Base-by-base conservation (phyloP, 2,797 vertebrate genomes). In the Oophaga sylvatica region DNA sequence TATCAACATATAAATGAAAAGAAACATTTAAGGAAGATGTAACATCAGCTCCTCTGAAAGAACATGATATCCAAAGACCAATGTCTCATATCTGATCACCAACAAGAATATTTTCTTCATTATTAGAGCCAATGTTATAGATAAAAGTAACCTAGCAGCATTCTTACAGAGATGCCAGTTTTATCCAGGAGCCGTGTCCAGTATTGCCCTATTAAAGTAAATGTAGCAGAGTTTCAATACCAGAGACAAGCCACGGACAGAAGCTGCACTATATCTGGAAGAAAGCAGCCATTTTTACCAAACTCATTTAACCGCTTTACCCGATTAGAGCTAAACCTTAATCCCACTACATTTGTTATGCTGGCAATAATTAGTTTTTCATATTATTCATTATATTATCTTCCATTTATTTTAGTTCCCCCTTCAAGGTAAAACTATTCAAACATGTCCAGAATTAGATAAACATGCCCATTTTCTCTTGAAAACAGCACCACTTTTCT, bases 41-140 rank as follows among this genome's bases (percentile, higher is more conserved):
- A 91, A 92, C 90, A 90, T 90, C 71, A 90, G 90, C 87, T 90
- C 87, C 71, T 0, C 1, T 81, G 16, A 80, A 62, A 22, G 9
- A 48, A 60, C 56, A 59, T 26, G 26, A 26, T 79, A 17, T 59
- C 22, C 41, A n/a, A 60, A 62, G 63, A 63, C 20, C 13, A 63
- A 65, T 65, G 59, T 65, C 31, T 45, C 31, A 22, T 73, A 75
- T 53, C 11, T 75, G 71, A 41, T 75, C 19, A 62, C 56, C 77
- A 80, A 12, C 31, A 45, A 62, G 53, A 48, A 17, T 56, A 1
- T 48, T 29, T 0, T 41, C 22, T 13, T 68, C 15, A 15, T 31
- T 68, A 29, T 68, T 31, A 41, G 11, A 41, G 70, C 70, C 45
- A 26, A 56, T 81, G 9, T 19, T n/a, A 62, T 63, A 19, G n/a